Evolutionary conservation across 2,113 vertebrate species (phyloP), one percentile per base, ranked within the genome.

Genomic region (Isichthys henryi): DNA sequence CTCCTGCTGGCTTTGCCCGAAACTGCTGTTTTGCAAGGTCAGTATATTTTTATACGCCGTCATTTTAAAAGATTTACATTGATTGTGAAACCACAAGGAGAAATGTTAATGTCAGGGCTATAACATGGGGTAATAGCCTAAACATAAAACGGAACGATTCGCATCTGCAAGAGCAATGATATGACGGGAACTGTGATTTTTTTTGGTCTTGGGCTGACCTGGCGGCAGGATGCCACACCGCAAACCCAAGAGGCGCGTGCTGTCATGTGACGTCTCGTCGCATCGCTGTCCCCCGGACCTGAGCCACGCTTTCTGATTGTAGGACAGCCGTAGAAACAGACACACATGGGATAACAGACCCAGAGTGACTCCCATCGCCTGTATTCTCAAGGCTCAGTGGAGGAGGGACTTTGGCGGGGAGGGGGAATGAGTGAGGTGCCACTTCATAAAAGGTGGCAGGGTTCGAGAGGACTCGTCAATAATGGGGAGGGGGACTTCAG

Each of bases 1-100:
- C 95, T 92, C 92, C 50, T 53, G 96, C 74, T 43, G 96, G 97
- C 95, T 88, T 93, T 92, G 92, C 94, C 92, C 89, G 90, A 95
- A 94, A 96, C 96, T 96, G 94, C 91, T 91, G 90, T 89, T 90
- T 91, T 91, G 46, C 27, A 92, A 93, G 93, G 94, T 94, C 93
- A 92, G 90, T 91, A 91, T 90, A 91, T 92, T 93, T 56, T 93
- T 92, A 23, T 35, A 91, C 90, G 92, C 92, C 87, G 89, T 90
- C 90, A 91, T 91, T 91, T 91, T 91, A 88, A 87, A 87, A 87
- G 11, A 87, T 15, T 87, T 56, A 39, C n/a, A 53, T 53, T 87
- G 50, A 48, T 27, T 39, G 50, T 87, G 50, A 87, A n/a, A 19
- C 5, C 49, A 27, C 43, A 46, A 84, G 3, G 39, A 46, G 5